Conservation (phyloP, 2,113 vertebrate species). For the Gambusia affinis region DNA sequence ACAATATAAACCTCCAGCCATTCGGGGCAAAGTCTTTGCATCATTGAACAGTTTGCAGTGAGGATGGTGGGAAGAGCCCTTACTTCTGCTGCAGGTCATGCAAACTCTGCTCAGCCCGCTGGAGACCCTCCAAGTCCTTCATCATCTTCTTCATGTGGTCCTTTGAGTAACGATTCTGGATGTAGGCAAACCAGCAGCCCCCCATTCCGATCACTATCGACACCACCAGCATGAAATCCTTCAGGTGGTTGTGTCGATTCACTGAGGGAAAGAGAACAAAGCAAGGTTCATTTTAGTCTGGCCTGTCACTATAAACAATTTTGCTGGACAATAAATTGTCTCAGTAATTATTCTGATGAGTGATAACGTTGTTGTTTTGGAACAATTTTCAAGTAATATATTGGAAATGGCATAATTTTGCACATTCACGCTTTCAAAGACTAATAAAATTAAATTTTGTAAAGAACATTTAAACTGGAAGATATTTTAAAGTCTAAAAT, state of each 20-base stretch:
- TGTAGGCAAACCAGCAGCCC: constrained; percentile 98
- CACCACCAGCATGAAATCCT: constrained; percentile 99
- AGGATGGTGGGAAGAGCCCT: constrained; percentile 53
- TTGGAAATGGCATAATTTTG: no score
- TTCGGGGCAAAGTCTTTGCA: neutral
- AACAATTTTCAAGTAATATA: no score
- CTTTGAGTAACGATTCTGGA: constrained; percentile 98
- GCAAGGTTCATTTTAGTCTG: neutral
- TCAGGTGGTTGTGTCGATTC: constrained; percentile 95
- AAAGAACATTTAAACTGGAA: no score
- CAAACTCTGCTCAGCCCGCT: constrained; percentile 95
- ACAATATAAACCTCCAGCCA: neutral
- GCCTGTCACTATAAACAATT: no score
- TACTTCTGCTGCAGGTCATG: constrained; percentile 97
- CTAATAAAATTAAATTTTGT: no score
- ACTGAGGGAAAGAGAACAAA: constrained; percentile 74
- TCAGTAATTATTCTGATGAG: no score
- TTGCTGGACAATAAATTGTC: no score
- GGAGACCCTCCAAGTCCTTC: constrained; percentile 96
- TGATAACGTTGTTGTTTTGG: no score
- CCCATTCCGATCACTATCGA: constrained; percentile 98
- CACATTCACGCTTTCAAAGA: no score
- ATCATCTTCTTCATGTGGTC: constrained; percentile 99
- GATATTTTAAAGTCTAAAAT: no score
- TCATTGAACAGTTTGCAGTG: neutral